Evolutionary conservation across 2,888 invertebrate genomes (phyloP), one percentile per base, ranked within the genome.

Genomic region (Parnassius orleans): DNA sequence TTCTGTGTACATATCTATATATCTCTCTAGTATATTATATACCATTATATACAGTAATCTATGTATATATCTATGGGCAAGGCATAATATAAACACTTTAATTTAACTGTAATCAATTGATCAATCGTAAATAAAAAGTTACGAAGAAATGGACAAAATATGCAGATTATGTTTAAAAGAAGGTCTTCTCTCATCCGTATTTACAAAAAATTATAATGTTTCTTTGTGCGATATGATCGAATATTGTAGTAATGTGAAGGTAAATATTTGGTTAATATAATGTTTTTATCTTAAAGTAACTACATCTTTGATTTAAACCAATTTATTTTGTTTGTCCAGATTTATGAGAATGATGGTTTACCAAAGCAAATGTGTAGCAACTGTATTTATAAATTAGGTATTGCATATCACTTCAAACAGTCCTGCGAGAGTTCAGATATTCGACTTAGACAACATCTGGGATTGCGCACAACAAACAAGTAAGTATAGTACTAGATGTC

Each of bases 331-430:
- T 12, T 43, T 43, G 11, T 42, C 24, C 12, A 93, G 84, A 92
- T 89, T 56, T 80, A 77, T 52, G 83, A 87, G 81, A 87, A 90
- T 65, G 94, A 94, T 81, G 93, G 93, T 3, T 70, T 94, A 47
- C 93, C 94, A 1, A 90, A 93, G 43, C 93, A 93, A 63, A 92
- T 94, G 70, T 94, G 94, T 68, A 93, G 93, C 66, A 93, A 93
- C 69, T 94, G 94, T 71, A 88, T 93, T 9, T 94, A 93, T 66
- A 92, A 94, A 58, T 72, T 94, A 33, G 93, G 94, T 7, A 91
- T 93, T 42, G 93, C 93, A 0, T 94, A 93, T 73, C 93, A 94
- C 70, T 94, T 94, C 66, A 94, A 94, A 71, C 93, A 93, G 68
- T 93, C 93, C 24, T 93, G 93, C 72, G 93, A 93, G 74, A 93